phyloP scores from a whole-genome alignment of 2,797 vertebrate genomes.

The Serranus cabrilla region DNA sequence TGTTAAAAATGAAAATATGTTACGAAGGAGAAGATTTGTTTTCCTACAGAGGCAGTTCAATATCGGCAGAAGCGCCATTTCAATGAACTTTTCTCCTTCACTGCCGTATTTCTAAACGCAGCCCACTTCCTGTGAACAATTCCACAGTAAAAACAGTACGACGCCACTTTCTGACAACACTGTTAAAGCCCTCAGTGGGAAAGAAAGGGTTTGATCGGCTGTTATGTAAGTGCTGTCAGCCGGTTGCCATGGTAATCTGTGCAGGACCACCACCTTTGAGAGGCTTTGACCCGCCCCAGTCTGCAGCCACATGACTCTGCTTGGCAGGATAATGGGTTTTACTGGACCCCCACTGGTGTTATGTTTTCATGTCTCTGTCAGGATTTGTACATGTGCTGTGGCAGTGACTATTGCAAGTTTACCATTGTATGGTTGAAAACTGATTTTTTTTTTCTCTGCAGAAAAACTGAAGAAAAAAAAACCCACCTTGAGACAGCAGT shows the following conservation, averaged over 20 bases:
- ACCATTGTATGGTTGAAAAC: background rate
- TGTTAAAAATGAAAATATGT: conserved; percentile 6
- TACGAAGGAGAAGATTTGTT: background rate
- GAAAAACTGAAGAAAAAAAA: background rate
- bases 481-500: too few relatives aligned
- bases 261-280: conserved; percentile 49
- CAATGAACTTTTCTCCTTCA: conserved; percentile 4
- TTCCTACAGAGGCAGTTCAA: background rate
- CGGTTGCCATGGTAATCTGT: conserved; percentile 62
- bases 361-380: conserved; percentile 29
- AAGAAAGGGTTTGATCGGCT: conserved; percentile 43
- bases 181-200: conserved; percentile 43
- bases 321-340: conserved; percentile 37
- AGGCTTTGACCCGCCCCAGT: conserved; percentile 41
- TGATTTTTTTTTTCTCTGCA: background rate
- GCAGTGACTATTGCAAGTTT: background rate
- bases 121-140: conserved; percentile 37
- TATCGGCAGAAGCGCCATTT: background rate
- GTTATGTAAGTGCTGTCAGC: conserved; percentile 61
- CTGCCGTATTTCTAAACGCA: conserved; percentile 18
- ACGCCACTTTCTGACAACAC: conserved; percentile 40
- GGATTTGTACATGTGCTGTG: conserved; percentile 19
- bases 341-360: conserved; percentile 30
- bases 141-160: conserved; percentile 37
- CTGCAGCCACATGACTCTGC: conserved; percentile 49